These are phyloP conservation scores for Masticophis lateralis DNA, from an alignment of 2,797 vertebrate species.

Conservation along the genomic window DNA sequence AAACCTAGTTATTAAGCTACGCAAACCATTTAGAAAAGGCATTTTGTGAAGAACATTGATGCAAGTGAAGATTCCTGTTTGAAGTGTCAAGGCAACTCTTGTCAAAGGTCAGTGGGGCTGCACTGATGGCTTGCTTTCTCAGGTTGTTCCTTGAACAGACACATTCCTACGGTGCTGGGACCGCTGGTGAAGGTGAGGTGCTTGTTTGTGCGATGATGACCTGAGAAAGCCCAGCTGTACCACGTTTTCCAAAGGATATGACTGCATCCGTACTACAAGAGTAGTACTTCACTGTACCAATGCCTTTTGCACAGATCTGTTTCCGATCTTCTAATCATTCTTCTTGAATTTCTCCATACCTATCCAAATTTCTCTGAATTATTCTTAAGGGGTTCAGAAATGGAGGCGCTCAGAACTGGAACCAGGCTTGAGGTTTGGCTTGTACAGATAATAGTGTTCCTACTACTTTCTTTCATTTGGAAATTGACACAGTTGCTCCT, in stretches of 20 bases:
- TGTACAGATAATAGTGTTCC: background rate
- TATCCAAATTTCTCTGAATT: background rate
- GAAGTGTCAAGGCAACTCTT: background rate
- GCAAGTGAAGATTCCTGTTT: background rate
- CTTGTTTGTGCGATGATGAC: background rate
- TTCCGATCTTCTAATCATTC: background rate
- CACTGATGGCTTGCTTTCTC: background rate
- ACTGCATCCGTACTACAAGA: background rate
- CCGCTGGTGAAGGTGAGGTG: background rate
- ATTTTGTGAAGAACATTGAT: background rate
- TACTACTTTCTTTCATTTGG: background rate
- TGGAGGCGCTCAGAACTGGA: background rate
- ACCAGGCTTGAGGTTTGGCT: background rate
- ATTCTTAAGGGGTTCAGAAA: background rate
- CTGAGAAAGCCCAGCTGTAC: background rate
- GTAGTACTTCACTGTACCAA: background rate
- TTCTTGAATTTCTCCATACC: background rate
- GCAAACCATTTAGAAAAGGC: background rate
- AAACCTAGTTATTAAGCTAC: background rate
- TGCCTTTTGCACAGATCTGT: background rate
- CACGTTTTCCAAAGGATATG: background rate
- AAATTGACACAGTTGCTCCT: background rate
- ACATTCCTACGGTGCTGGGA: background rate
- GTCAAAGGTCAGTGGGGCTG: background rate
- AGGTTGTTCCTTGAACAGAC: background rate